Conservation (phyloP, 2,113 vertebrate species). For the Nerophis lumbriciformis region DNA sequence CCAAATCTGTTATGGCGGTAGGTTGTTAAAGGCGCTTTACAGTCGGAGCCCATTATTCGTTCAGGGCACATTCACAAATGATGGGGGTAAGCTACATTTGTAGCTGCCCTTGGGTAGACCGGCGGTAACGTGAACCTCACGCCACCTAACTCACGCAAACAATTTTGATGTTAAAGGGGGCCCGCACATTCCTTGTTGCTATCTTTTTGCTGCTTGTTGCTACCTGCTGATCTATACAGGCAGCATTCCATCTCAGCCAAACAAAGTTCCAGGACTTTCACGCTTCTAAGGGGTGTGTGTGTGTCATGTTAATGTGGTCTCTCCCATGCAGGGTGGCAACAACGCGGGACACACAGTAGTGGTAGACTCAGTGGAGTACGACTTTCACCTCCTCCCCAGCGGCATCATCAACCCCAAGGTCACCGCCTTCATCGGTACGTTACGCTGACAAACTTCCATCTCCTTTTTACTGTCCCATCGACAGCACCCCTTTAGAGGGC, state of each 20-base stretch:
- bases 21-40: too few relatives aligned
- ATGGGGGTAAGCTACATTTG: too few relatives aligned
- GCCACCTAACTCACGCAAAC: too few relatives aligned
- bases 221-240: constrained; percentile 33
- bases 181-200: background rate
- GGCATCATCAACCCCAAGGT: constrained; percentile 98
- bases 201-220: constrained; percentile 26
- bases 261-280: constrained; percentile 14
- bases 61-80: too few relatives aligned
- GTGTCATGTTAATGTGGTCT: constrained; percentile 7
- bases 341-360: constrained; percentile 98
- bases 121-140: too few relatives aligned
- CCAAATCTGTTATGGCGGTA: too few relatives aligned
- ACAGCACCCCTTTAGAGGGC: background rate
- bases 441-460: background rate
- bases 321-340: constrained; percentile 84
- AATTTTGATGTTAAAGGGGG: too few relatives aligned
- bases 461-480: background rate
- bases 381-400: constrained; percentile 97
- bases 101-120: too few relatives aligned
- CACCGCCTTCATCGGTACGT: constrained; percentile 96
- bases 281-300: background rate
- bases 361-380: constrained; percentile 94
- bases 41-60: too few relatives aligned
- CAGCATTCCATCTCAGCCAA: constrained; percentile 10